A percentile compares a stretch with the other conserved stretches of the same genome.
These are phyloP conservation scores for Hyperoodon ampullatus DNA, from an alignment of 2,113 vertebrate genomes.

Conservation along the genomic window DNA sequence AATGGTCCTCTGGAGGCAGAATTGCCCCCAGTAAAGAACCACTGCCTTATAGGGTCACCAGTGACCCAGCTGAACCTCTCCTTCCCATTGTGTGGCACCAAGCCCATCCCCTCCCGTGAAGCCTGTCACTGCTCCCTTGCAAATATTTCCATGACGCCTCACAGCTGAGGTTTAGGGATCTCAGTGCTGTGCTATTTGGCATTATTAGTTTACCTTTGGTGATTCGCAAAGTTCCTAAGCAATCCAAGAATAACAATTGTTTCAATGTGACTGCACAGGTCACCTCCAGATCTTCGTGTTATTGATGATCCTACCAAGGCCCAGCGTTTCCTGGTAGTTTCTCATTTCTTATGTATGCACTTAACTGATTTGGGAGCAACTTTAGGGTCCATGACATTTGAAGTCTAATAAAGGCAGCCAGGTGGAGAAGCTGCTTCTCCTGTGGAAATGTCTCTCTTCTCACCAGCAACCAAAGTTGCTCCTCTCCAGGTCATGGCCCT, in stretches of 20 bases:
- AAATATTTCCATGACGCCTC: slow-evolving; percentile 78
- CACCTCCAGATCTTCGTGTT: slow-evolving; percentile 76
- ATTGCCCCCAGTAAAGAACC: neutral
- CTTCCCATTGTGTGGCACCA: slow-evolving; percentile 49
- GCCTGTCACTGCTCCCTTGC: slow-evolving; percentile 65
- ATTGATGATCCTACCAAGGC: slow-evolving; percentile 79
- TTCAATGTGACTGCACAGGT: slow-evolving; percentile 81
- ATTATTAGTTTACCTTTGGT: slow-evolving; percentile 84
- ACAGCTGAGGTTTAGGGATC: slow-evolving; percentile 76
- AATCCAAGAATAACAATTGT: slow-evolving; percentile 83
- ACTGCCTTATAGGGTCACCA: neutral
- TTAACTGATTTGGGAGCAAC: slow-evolving; percentile 78
- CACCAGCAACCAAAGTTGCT: neutral
- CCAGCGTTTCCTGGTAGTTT: slow-evolving; percentile 77
- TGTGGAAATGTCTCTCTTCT: neutral
- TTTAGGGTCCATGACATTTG: slow-evolving; percentile 73
- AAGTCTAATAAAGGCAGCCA: slow-evolving; percentile 68
- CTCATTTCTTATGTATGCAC: slow-evolving; percentile 76
- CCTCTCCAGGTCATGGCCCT: neutral
- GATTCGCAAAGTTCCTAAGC: slow-evolving; percentile 81
- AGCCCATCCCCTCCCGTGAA: slow-evolving; percentile 62
- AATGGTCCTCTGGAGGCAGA: neutral
- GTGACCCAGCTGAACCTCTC: neutral
- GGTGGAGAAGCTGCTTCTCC: neutral
- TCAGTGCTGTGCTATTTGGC: slow-evolving; percentile 74